phyloP scores from a whole-genome alignment of 2,113 vertebrate species.

The Heterocephalus glaber region DNA sequence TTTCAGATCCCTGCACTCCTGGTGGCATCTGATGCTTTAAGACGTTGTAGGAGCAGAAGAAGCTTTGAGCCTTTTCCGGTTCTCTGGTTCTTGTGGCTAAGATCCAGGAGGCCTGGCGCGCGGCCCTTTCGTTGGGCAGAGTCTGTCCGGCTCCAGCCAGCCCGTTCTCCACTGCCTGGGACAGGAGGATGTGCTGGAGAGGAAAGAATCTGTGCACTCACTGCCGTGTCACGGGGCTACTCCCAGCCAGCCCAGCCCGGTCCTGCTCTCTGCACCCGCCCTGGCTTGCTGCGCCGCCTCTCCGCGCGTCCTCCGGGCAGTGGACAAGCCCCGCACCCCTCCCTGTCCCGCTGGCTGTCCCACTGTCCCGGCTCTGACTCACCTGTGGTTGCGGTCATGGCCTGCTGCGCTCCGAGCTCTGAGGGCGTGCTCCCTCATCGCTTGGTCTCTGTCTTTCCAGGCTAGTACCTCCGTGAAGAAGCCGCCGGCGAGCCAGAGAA shows the following conservation, averaged over 20 bases:
- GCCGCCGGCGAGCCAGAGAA: fast-evolving
- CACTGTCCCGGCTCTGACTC: neutral
- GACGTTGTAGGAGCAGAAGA: neutral
- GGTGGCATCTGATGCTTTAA: neutral
- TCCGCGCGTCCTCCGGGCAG: neutral
- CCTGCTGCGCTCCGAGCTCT: fast-evolving
- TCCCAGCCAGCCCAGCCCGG: neutral
- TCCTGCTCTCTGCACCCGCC: neutral
- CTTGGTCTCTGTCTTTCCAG: neutral
- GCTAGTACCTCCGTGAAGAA: neutral
- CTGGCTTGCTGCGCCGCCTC: no score
- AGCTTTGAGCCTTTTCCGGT: neutral
- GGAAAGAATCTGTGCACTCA: no score
- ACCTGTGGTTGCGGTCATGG: neutral
- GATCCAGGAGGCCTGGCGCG: neutral
- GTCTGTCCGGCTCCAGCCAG: no score
- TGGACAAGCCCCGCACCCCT: neutral
- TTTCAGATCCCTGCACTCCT: neutral
- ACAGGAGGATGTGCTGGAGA: no score
- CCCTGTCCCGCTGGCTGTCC: neutral
- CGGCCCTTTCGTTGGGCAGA: no score
- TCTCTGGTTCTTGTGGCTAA: neutral
- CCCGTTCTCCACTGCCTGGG: no score
- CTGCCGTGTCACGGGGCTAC: neutral
- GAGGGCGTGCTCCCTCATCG: neutral